Conservation (phyloP, 2,888 invertebrate species). For the Drosophila affinis region DNA sequence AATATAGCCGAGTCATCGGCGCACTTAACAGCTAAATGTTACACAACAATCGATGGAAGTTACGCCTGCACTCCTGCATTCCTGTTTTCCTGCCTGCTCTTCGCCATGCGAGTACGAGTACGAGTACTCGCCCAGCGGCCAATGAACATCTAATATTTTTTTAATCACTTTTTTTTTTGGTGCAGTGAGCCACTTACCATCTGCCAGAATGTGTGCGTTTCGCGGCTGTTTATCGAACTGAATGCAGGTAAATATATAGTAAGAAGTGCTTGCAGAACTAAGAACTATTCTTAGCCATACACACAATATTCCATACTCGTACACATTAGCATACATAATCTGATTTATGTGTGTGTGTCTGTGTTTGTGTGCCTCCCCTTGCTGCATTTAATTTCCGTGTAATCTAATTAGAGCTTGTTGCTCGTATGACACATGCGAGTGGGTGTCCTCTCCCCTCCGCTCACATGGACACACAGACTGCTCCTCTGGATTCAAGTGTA, state of each 20-base stretch:
- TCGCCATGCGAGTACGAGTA: no score
- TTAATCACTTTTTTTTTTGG: slow-evolving; percentile 44
- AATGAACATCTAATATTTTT: slow-evolving; percentile 8
- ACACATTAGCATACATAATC: not conserved
- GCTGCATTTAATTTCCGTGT: slow-evolving; percentile 67
- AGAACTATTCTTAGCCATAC: not conserved
- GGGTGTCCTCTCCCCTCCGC: not conserved
- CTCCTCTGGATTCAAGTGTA: slow-evolving; percentile 13
- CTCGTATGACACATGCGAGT: not conserved
- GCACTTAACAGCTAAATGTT: slow-evolving; percentile 1
- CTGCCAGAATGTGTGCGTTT: not conserved
- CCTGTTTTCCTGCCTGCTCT: no score
- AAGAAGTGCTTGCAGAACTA: not conserved
- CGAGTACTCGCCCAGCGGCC: no score
- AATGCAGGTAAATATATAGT: slow-evolving; percentile 23
- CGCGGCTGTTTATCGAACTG: not conserved
- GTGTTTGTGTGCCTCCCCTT: slow-evolving; percentile 22
- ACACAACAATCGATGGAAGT: not conserved
- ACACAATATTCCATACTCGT: not conserved
- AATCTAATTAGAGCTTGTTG: slow-evolving; percentile 66
- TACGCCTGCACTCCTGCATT: not conserved
- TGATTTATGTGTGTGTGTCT: not conserved
- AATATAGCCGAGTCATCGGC: slow-evolving; percentile 1
- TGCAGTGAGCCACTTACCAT: slow-evolving; percentile 45
- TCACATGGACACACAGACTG: not conserved